Percentiles rank a stretch among this genome's conserved stretches.
Conservation (phyloP, 2,888 invertebrate species). For the Colostygia pectinataria region DNA sequence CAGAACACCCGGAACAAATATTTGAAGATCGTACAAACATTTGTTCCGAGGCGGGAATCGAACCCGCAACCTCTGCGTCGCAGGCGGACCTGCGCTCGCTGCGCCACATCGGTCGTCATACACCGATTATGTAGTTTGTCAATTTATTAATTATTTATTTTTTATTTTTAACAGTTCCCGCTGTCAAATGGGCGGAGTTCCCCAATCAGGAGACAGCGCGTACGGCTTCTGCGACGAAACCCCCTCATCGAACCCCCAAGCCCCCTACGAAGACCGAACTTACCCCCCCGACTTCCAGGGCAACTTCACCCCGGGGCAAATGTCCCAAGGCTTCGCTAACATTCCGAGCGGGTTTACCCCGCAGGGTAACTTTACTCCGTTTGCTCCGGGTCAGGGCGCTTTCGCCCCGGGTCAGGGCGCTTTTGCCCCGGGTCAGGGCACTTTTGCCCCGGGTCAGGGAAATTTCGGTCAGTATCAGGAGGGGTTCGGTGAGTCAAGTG, state of each 20-base stretch:
- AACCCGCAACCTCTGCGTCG: no score
- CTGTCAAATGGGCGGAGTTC: slow-evolving; percentile 86
- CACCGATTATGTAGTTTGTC: no score
- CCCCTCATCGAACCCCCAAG: slow-evolving; percentile 36
- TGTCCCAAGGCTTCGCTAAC: slow-evolving; percentile 16
- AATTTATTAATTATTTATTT: background rate
- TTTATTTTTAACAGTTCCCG: slow-evolving; percentile 62
- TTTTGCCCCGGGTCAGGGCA: slow-evolving; percentile 2
- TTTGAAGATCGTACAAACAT: no score
- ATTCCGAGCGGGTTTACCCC: no score
- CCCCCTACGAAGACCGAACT: slow-evolving; percentile 50
- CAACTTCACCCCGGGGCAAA: slow-evolving; percentile 2
- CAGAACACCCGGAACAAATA: no score
- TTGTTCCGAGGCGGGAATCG: no score
- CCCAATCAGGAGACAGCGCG: slow-evolving; percentile 89
- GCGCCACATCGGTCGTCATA: no score
- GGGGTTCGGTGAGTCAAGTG: slow-evolving; percentile 83
- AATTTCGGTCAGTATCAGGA: slow-evolving; percentile 57
- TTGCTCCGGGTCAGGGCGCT: slow-evolving; percentile 36
- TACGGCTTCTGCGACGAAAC: slow-evolving; percentile 88
- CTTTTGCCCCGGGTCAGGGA: background rate
- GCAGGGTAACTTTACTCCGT: slow-evolving; percentile 34
- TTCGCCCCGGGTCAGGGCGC: slow-evolving; percentile 30
- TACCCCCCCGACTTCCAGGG: slow-evolving; percentile 44
- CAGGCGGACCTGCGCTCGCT: no score